These are phyloP conservation scores for Gallirallus australis DNA, from an alignment of 2,797 vertebrate species.

Conservation along the genomic window DNA sequence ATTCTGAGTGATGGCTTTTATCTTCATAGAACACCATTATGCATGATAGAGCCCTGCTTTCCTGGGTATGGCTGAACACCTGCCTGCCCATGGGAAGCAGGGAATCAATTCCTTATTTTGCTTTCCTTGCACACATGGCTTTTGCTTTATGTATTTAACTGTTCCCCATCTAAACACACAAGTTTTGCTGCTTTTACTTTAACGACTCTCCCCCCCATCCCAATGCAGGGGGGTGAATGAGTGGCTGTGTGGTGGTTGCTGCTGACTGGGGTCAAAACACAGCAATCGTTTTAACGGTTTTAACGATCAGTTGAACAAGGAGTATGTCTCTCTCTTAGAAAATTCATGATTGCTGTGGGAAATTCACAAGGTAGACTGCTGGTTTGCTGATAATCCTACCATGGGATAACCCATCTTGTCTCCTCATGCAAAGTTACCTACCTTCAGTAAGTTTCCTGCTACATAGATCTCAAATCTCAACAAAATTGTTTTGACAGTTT, in stretches of 20 bases:
- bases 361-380: neutral
- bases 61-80: neutral
- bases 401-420: neutral
- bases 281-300: neutral
- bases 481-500: neutral
- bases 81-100: fast-evolving
- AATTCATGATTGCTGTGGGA: neutral
- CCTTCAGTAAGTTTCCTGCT: neutral
- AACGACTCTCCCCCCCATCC: neutral
- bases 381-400: neutral
- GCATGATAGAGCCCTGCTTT: fast-evolving
- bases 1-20: neutral
- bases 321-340: neutral
- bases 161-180: neutral
- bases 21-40: fast-evolving
- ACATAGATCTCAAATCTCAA: neutral
- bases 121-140: neutral
- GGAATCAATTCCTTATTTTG: neutral
- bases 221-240: fast-evolving
- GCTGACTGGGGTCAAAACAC: neutral
- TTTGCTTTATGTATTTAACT: neutral
- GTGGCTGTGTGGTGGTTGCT: neutral
- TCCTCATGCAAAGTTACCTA: neutral
- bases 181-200: neutral
- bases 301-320: no score